A percentile compares a stretch with the other conserved stretches of the same genome.
phyloP scores from a whole-genome alignment of 2,797 vertebrate species.

The Aplochiton taeniatus region DNA sequence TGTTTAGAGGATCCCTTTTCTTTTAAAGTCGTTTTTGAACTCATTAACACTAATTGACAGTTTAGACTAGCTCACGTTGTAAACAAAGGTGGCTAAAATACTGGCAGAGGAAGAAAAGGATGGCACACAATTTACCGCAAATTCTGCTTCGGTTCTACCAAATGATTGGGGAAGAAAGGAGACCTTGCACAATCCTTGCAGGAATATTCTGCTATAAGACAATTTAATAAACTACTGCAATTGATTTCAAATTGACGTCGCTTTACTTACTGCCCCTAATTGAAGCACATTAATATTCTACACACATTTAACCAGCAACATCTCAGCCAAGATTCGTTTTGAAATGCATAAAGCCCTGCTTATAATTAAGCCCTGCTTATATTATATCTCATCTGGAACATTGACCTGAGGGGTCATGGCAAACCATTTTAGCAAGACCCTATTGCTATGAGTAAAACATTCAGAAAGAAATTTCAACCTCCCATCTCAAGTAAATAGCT shows the following conservation, averaged over 20 bases:
- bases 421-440: neutral
- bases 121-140: no score
- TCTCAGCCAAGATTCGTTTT: neutral
- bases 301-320: neutral
- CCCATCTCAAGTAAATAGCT: constrained; percentile 25
- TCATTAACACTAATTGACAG: no score
- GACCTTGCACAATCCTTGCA: constrained; percentile 3
- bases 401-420: neutral
- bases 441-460: neutral
- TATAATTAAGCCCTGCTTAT: neutral
- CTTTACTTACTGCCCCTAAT: neutral
- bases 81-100: no score
- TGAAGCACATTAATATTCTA: constrained; percentile 5
- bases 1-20: no score
- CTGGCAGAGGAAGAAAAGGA: no score
- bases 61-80: no score
- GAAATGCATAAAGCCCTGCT: neutral
- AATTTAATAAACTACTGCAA: neutral
- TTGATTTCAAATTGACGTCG: constrained; percentile 1
- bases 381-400: constrained; percentile 1
- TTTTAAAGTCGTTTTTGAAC: no score
- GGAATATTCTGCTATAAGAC: neutral
- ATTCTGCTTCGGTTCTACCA: no score
- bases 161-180: constrained; percentile 6
- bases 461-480: constrained; percentile 9